These are phyloP conservation scores for Salpingus planirostris DNA, from an alignment of 2,888 invertebrate species.

Conservation along the genomic window DNA sequence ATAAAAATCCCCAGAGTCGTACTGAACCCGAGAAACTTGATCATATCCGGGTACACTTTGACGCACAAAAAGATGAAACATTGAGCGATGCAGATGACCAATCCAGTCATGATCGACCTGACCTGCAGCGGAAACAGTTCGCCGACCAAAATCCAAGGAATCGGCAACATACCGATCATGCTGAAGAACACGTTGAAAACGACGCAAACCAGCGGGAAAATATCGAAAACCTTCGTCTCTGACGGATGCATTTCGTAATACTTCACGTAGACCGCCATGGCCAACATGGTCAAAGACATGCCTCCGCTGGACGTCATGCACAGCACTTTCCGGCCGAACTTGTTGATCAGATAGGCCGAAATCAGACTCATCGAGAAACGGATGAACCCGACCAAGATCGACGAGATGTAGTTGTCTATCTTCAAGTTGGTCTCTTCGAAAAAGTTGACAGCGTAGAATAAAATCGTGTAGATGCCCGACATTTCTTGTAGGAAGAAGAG, in stretches of 20 bases:
- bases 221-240: constrained; percentile 28
- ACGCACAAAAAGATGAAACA: constrained; percentile 60
- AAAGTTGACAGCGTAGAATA: constrained; percentile 64
- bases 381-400: constrained; percentile 60
- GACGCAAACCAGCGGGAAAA: constrained; percentile 51
- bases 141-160: constrained; percentile 69
- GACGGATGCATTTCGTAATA: constrained; percentile 33
- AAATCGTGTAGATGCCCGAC: constrained; percentile 63
- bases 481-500: constrained; percentile 65
- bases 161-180: constrained; percentile 64
- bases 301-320: constrained; percentile 56
- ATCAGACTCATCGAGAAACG: constrained; percentile 58
- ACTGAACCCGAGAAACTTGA: constrained; percentile 49
- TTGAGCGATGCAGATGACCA: constrained; percentile 62
- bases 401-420: constrained; percentile 56
- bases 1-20: constrained; percentile 58
- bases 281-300: constrained; percentile 54
- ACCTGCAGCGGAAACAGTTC: constrained; percentile 62
- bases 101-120: constrained; percentile 59
- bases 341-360: constrained; percentile 57
- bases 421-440: constrained; percentile 58
- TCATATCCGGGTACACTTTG: constrained; percentile 59
- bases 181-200: constrained; percentile 61
- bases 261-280: constrained; percentile 32
- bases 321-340: constrained; percentile 52